These are phyloP conservation scores for Echeneis naucrates DNA, from an alignment of 2,797 vertebrate species.

Conservation along the genomic window DNA sequence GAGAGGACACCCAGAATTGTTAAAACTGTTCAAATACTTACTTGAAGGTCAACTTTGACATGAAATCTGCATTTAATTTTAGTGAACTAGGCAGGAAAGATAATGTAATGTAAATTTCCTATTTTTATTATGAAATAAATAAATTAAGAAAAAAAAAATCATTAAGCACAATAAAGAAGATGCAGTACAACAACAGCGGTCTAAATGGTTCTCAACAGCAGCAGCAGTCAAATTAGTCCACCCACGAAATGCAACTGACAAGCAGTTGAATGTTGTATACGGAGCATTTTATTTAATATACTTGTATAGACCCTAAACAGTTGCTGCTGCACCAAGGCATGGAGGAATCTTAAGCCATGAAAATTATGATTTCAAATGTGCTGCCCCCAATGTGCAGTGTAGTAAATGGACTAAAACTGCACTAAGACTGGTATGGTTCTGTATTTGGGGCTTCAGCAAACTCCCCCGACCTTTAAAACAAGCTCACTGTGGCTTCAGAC, in stretches of 20 bases:
- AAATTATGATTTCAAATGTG: background rate
- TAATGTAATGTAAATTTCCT: background rate
- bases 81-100: background rate
- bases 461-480: conserved; percentile 12
- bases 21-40: background rate
- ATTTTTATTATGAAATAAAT: no score
- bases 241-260: background rate
- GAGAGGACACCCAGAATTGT: background rate
- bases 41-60: background rate
- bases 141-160: background rate
- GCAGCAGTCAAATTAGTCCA: background rate
- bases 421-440: conserved; percentile 47
- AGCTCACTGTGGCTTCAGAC: conserved; percentile 21
- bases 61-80: background rate
- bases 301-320: background rate
- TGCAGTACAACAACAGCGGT: background rate
- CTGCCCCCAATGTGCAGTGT: conserved; percentile 33
- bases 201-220: background rate
- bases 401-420: conserved; percentile 52
- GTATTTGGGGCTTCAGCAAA: conserved; percentile 16
- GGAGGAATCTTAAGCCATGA: background rate
- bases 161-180: background rate
- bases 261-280: background rate
- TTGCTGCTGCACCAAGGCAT: background rate
- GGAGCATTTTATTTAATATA: background rate